Conservation (phyloP, 2,797 vertebrate species). For the Lacerta agilis region DNA sequence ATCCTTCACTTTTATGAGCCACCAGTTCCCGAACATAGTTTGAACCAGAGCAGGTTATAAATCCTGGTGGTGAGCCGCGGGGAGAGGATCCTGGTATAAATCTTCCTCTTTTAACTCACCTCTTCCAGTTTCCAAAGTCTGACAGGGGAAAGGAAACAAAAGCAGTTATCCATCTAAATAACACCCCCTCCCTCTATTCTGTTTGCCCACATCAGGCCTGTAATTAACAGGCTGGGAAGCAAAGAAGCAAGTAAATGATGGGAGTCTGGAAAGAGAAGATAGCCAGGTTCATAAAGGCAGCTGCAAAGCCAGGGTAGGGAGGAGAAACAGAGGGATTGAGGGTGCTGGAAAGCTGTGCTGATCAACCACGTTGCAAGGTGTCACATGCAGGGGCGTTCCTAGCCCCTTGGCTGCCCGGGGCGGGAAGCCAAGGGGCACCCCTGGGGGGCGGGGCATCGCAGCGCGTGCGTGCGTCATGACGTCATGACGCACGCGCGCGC, state of each 20-base stretch:
- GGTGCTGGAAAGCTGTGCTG: background rate
- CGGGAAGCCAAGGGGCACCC: no score
- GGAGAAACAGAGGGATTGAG: background rate
- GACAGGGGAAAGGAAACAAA: constrained; percentile 1
- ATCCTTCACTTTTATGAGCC: constrained; percentile 4
- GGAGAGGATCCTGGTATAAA: constrained; percentile 2
- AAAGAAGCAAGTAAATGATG: constrained; percentile 13
- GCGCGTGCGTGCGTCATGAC: no score
- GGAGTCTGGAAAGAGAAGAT: constrained; percentile 28
- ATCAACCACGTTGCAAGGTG: no score
- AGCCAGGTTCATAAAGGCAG: constrained; percentile 16
- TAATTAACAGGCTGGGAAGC: constrained; percentile 15
- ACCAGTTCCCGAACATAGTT: background rate
- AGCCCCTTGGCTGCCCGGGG: no score
- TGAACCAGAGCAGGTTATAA: constrained; percentile 28
- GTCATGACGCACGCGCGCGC: no score
- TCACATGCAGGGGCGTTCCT: no score
- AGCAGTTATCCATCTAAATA: constrained; percentile 11
- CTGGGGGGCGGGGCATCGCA: no score
- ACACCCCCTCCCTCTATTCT: constrained; percentile 2
- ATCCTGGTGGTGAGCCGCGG: background rate
- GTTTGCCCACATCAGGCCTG: constrained; percentile 2
- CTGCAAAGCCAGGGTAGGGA: background rate
- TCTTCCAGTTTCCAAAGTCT: background rate
- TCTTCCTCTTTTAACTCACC: constrained; percentile 33